Conservation (phyloP, 2,797 vertebrate genomes). For the Neosilurus mollespiculum region DNA sequence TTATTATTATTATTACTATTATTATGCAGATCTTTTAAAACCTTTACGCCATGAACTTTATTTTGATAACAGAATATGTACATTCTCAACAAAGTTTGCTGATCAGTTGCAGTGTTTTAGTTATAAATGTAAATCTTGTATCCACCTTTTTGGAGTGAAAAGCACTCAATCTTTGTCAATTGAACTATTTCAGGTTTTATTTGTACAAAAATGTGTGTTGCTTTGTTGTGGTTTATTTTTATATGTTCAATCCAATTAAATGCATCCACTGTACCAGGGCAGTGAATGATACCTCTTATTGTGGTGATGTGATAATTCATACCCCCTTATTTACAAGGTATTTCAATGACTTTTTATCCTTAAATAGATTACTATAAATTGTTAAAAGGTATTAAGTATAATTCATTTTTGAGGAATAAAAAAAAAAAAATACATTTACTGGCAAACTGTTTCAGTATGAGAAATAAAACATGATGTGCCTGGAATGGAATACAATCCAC, state of each 20-base stretch:
- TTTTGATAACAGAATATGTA: slow-evolving; percentile 83
- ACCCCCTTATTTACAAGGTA: too few species aligned
- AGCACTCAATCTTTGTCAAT: slow-evolving; percentile 86
- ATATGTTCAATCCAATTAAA: slow-evolving; percentile 77
- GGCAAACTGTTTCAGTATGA: too few species aligned
- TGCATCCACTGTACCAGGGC: slow-evolving; percentile 74
- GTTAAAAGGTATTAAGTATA: neutral
- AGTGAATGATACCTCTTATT: slow-evolving; percentile 72
- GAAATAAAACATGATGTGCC: neutral
- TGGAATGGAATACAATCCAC: neutral
- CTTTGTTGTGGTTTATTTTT: slow-evolving; percentile 81
- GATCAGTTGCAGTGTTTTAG: slow-evolving; percentile 86
- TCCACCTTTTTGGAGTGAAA: slow-evolving; percentile 80
- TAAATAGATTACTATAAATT: neutral
- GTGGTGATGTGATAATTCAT: slow-evolving; percentile 52
- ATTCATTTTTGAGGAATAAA: neutral
- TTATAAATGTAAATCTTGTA: slow-evolving; percentile 87
- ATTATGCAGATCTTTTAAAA: slow-evolving; percentile 74
- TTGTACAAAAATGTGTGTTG: slow-evolving; percentile 88
- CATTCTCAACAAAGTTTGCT: slow-evolving; percentile 88
- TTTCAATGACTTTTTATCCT: too few species aligned
- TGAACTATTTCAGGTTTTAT: slow-evolving; percentile 90
- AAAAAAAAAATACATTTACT: neutral
- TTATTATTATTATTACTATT: slow-evolving; percentile 54
- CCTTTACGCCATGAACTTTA: slow-evolving; percentile 75